Conservation (phyloP, 2,113 vertebrate species). For the Phyllostomus hastatus region DNA sequence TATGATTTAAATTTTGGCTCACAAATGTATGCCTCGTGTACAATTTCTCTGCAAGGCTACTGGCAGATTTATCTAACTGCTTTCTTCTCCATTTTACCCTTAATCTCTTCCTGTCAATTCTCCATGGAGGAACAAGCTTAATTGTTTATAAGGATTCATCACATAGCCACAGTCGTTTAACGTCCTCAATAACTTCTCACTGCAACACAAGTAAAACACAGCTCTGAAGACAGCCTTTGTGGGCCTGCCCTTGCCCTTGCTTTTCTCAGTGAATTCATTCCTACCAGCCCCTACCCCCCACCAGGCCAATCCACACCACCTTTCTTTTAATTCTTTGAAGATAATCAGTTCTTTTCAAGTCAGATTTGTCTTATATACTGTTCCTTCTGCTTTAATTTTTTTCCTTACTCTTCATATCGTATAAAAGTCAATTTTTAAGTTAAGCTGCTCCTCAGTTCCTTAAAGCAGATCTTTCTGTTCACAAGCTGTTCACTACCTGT, state of each 20-base stretch:
- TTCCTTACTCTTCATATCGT: background rate
- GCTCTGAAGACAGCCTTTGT: background rate
- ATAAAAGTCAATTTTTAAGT: background rate
- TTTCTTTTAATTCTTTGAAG: background rate
- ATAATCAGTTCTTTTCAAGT: background rate
- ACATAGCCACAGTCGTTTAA: background rate
- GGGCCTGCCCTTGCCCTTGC: background rate
- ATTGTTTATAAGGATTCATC: background rate
- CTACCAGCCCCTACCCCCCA: fast-evolving
- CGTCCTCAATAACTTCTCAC: background rate
- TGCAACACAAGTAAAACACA: background rate
- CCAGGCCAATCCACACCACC: fast-evolving
- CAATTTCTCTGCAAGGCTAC: background rate
- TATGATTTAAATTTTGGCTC: background rate
- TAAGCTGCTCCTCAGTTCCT: background rate
- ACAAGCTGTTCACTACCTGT: background rate
- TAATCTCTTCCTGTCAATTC: background rate
- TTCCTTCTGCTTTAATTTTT: background rate
- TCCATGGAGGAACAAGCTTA: background rate
- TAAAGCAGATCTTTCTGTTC: background rate
- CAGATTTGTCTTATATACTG: background rate
- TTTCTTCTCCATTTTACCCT: background rate
- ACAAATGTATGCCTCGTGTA: background rate
- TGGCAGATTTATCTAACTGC: background rate
- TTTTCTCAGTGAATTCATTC: background rate